A percentile compares a stretch with the other conserved stretches of the same genome.
Evolutionary conservation across 2,797 vertebrate genomes (phyloP).

Genomic region (Ispidina picta): DNA sequence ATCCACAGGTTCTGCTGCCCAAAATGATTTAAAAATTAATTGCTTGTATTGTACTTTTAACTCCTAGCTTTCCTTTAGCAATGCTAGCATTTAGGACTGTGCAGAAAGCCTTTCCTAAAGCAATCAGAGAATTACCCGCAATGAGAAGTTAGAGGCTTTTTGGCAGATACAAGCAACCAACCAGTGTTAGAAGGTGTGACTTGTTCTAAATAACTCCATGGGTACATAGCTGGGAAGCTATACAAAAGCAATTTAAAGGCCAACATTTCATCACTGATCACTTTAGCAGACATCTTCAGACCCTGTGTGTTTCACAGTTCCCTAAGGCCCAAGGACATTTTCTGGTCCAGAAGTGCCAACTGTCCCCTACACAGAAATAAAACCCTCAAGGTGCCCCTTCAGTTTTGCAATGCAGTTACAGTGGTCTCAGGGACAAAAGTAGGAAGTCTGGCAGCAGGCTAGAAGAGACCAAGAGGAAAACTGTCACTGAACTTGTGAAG

Average conservation of each 20-base stretch:
- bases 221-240: neutral
- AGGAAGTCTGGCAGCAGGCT: neutral
- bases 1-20: neutral
- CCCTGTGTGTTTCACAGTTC: neutral
- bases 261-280: neutral
- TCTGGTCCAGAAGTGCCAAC: neutral
- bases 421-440: neutral
- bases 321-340: neutral
- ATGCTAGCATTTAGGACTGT: neutral
- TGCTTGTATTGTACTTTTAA: neutral
- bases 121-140: neutral
- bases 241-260: conserved; percentile 16
- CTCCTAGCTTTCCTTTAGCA: neutral
- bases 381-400: neutral
- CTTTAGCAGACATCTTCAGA: neutral
- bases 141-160: neutral
- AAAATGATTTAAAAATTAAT: neutral
- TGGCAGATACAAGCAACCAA: neutral
- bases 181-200: conserved; percentile 1
- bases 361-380: neutral
- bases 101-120: neutral
- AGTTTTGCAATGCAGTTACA: neutral
- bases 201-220: conserved; percentile 34
- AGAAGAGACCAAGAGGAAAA: neutral
- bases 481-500: neutral